Percentiles rank a stretch among this genome's conserved stretches.
Evolutionary conservation across 2,113 vertebrate species (phyloP).

Genomic region (Edolisoma coerulescens): DNA sequence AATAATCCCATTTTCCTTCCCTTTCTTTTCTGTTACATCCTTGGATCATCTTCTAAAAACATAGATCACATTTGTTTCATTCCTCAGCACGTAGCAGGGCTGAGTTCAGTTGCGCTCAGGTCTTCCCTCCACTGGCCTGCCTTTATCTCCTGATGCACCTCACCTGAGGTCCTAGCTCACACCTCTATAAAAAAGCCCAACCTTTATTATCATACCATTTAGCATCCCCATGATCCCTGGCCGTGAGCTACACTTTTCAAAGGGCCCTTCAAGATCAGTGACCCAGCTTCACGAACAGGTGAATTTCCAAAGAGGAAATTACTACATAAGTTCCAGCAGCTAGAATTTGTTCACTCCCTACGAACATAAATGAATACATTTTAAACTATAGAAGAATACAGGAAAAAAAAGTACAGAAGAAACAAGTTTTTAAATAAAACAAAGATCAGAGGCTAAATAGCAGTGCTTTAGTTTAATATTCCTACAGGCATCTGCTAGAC

Average conservation of each 20-base stretch:
- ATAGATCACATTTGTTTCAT: background rate
- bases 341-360: background rate
- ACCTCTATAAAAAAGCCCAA: background rate
- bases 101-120: background rate
- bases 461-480: background rate
- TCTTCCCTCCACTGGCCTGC: background rate
- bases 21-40: background rate
- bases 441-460: background rate
- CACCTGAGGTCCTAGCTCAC: background rate
- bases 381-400: background rate
- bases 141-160: background rate
- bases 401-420: background rate
- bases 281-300: background rate
- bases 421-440: background rate
- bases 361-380: fast-evolving
- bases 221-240: background rate
- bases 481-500: background rate
- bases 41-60: background rate
- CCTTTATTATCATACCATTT: background rate
- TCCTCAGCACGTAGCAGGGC: background rate
- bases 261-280: background rate
- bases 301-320: background rate
- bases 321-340: background rate
- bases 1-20: conserved; percentile 18
- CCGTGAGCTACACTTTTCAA: background rate